Evolutionary conservation across 1,140 invertebrate species (phyloP), one percentile per base, ranked within the genome.

Genomic region (Leptinotarsa texana): DNA sequence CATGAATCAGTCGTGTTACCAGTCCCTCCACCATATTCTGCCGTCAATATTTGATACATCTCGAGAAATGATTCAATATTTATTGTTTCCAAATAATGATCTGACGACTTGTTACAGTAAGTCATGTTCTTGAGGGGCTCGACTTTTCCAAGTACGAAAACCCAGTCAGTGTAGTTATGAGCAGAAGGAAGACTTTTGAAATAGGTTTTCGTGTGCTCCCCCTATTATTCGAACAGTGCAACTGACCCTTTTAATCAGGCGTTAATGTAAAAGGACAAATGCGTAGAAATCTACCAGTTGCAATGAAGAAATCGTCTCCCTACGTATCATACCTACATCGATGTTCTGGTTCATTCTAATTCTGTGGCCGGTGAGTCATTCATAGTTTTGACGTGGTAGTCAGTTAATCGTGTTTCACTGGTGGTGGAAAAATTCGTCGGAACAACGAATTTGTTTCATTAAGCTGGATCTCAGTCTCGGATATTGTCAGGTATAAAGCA

Each of bases 321-420:
- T 75, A 69, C 74, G 69, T 78, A 57, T 42, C 13, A 57, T 57
- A 57, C 33, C 33, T 57, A 57, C 17, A 57, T 57, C 51, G 15
- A 57, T 57, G 51, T 57, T 57, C 51, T 57, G 27, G 74, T 69
- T 69, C 77, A 78, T 75, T 78, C 75, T 78, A 78, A 76, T 76
- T 78, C 70, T 66, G 77, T 78, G 74, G 73, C 72, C 15, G 42
- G 48, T 78, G 77, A 78, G 72, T 78, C 77, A 78, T 78, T 78
- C 75, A 74, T 73, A 78, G 77, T 78, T 78, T 75, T 78, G 76
- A 78, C 75, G 69, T 72, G 69, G 33, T 42, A 42, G 33, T 42
- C 68, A 22, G 33, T 49, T 57, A 18, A 57, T 57, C 51, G 51
- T 42, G 51, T 18, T 57, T 5, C 51, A 57, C 13, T 18, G 51